Base-by-base conservation (phyloP, 2,888 invertebrate species). In the Neoaliturus tenellus region DNA sequence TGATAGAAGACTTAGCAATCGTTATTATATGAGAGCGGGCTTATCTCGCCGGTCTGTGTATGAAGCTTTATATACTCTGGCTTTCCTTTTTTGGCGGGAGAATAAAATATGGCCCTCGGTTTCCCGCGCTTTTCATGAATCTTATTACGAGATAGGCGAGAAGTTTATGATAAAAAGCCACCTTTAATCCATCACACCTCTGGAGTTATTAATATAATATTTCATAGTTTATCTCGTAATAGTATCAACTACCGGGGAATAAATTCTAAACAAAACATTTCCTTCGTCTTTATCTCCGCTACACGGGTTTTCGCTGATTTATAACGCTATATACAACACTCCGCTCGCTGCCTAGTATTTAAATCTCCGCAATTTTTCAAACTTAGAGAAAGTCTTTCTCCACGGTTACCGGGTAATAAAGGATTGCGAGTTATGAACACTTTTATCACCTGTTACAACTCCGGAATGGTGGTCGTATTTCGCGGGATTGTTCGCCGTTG, bases 61-160 rank as follows among this genome's bases (percentile, higher is more conserved):
- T 87, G 87, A 87, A 84, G 86, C 86, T 86, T 86, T 87, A 86
- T 86, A 86, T 81, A 81, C 85, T 84, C 80, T 62, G 58, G 85
- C 67, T 80, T 85, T 67, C 84, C 82, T 82, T 84, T 84, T 82
- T 82, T 81, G 83, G 85, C 83, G 78, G 35, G 81, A 80, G 86
- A 87, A 94, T 95, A 94, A 95, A 94, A 94, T 95, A 95, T 94
- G 94, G 94, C 93, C 93, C 93, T 85, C 83, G 86, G 84, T 86
- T 86, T 85, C 85, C 62, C 82, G 84, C 85, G 84, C 94, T 94
- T 94, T 95, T 94, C 94, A 94, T 94, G 94, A 95, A 94, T 94
- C 94, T 94, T 94, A 94, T 94, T 94, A 94, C 94, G 94, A 94
- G 94, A 94, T 94, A 82, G 75, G 84, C 82, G 75, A 69, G 80